A percentile compares a stretch with the other conserved stretches of the same genome.
These are phyloP conservation scores for Furcifer pardalis DNA, from an alignment of 2,797 vertebrate species.

Conservation along the genomic window DNA sequence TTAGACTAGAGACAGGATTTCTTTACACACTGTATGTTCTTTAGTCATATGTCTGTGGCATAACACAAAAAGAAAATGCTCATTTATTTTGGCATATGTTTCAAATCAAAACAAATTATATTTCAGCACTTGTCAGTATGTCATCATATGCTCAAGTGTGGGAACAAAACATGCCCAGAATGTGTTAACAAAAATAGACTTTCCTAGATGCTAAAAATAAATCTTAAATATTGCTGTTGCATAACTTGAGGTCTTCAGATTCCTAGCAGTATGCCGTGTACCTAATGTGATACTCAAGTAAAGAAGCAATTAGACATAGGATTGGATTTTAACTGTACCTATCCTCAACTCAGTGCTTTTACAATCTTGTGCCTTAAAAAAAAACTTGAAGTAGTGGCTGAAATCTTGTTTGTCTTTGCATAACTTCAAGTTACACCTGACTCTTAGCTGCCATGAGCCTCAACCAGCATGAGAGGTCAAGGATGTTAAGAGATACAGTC, in stretches of 20 bases:
- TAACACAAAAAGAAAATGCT: neutral
- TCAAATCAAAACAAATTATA: slow-evolving; percentile 13
- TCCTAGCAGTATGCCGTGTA: neutral
- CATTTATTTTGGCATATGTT: slow-evolving; percentile 11
- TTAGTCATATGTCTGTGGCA: neutral
- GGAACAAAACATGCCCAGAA: slow-evolving; percentile 12
- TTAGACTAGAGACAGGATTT: neutral
- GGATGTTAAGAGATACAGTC: neutral
- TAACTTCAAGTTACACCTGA: neutral
- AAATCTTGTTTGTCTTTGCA: neutral
- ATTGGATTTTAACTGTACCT: neutral
- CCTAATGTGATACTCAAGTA: neutral
- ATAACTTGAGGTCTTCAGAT: neutral
- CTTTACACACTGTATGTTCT: neutral
- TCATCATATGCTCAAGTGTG: neutral
- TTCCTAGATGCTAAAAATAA: neutral
- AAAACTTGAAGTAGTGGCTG: neutral
- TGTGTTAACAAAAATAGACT: slow-evolving; percentile 14
- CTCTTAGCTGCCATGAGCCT: neutral
- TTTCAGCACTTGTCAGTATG: neutral
- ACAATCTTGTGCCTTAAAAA: neutral
- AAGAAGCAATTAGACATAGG: neutral
- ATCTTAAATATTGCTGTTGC: neutral
- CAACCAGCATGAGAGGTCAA: neutral
- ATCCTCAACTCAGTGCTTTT: neutral